Conservation (phyloP, 92 coral and sea anemone genomes). For the Phenganax stokvisi region DNA sequence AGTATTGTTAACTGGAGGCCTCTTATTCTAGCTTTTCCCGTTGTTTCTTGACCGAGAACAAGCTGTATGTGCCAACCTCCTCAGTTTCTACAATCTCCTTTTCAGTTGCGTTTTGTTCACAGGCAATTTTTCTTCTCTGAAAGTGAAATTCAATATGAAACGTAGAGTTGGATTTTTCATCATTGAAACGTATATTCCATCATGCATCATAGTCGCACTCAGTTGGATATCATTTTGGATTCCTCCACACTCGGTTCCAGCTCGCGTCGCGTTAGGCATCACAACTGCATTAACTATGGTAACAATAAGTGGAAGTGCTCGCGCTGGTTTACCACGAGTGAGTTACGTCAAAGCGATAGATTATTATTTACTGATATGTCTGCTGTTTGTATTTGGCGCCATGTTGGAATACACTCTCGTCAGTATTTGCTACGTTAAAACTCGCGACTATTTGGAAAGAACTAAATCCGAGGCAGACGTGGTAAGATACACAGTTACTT, state of each 20-base stretch:
- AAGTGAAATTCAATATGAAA: constrained; percentile 84
- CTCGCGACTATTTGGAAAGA: background rate
- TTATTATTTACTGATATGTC: constrained; percentile 89
- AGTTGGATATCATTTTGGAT: constrained; percentile 99
- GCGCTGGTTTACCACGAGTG: constrained; percentile 95
- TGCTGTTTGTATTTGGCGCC: constrained; percentile 93
- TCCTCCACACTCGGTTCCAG: constrained; percentile 91
- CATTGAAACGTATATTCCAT: constrained; percentile 95
- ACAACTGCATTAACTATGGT: constrained; percentile 96
- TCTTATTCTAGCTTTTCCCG: no score
- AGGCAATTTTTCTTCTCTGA: constrained; percentile 91
- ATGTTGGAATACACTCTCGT: constrained; percentile 94
- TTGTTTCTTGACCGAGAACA: no score
- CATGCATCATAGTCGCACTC: constrained; percentile 82
- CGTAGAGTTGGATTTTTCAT: constrained; percentile 99
- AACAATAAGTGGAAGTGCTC: constrained; percentile 95
- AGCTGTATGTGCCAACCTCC: no score
- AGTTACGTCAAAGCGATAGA: constrained; percentile 95
- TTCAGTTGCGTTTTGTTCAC: constrained; percentile 4
- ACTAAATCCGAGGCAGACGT: constrained; percentile 28
- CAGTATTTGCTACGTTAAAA: constrained; percentile 55
- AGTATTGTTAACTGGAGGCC: no score
- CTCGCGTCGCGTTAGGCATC: constrained; percentile 96
- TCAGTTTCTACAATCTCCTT: background rate
- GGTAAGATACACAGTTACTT: constrained; percentile 8